Evolutionary conservation across 1,140 invertebrate species (phyloP), one percentile per base, ranked within the genome.

Genomic region (Tetraneura akinire): DNA sequence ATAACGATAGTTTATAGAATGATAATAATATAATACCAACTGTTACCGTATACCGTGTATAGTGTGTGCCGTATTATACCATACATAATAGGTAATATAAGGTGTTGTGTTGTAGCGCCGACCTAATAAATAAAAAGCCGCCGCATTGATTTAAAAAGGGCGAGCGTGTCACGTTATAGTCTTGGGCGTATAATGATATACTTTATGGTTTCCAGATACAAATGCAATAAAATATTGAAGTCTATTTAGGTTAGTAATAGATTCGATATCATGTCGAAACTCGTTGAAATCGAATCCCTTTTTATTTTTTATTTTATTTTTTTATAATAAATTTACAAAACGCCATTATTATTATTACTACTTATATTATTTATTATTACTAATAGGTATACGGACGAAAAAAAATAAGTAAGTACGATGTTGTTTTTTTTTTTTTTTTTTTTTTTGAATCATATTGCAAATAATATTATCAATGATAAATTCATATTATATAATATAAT

Each of bases 91-190:
- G 32, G 32, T 37, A 37, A 11, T 42, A 74, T 74, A 37, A 1
- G 6, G 11, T 55, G 32, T 23, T 57, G 51, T 76, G 51, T 57
- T 37, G n/a, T 23, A 42, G 32, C 53, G 32, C 49, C 53, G n/a
- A 55, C 32, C 29, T 45, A 76, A 76, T 76, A 76, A 76, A 76
- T 76, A 55, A 74, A 53, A 55, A 32, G 51, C 51, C n/a, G 32
- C 37, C 53, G n/a, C n/a, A n/a, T 29, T 55, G 32, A 29, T 55
- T 23, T 23, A 21, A 76, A 55, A 76, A 76, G 32, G n/a, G 42
- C 53, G 32, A 76, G 42, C 13, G 49, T 18, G 23, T 37, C n/a
- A n/a, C n/a, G n/a, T n/a, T n/a, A n/a, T n/a, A n/a, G 32, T 53
- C n/a, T 76, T 55, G 49, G 73, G 51, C 51, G 49, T 55, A n/a